Conservation (phyloP, 2,888 invertebrate species). For the Tenthredo scrophulariae region DNA sequence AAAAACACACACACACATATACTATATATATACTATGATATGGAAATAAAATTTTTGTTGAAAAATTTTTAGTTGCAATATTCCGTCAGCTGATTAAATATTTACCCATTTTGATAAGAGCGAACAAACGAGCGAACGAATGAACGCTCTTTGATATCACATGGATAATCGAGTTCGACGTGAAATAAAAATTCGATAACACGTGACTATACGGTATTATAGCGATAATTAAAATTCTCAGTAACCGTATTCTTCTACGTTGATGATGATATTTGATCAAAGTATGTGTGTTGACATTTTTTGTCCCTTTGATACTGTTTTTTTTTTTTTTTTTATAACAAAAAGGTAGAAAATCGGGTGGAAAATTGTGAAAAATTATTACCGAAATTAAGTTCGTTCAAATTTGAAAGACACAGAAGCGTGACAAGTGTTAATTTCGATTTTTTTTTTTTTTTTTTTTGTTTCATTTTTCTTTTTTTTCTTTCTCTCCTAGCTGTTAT, state of each 20-base stretch:
- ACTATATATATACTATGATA: too few species aligned
- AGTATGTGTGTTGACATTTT: background rate
- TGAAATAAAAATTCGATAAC: background rate
- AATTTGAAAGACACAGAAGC: too few species aligned
- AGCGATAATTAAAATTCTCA: background rate
- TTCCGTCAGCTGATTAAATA: conserved; percentile 74
- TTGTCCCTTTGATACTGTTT: background rate
- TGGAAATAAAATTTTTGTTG: too few species aligned
- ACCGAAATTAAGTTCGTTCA: too few species aligned
- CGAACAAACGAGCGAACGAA: background rate
- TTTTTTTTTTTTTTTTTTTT: background rate
- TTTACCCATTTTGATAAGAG: conserved; percentile 71
- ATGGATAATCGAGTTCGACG: conserved; percentile 2
- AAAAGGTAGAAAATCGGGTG: background rate
- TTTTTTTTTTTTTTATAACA: too few species aligned
- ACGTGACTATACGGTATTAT: background rate
- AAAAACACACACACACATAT: conserved; percentile 61
- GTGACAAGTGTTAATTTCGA: too few species aligned
- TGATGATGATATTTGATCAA: background rate
- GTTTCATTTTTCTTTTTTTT: background rate
- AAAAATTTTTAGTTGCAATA: background rate
- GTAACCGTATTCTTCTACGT: too few species aligned
- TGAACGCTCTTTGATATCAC: conserved; percentile 8
- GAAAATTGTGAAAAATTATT: too few species aligned
- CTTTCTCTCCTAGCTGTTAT: background rate